Evolutionary conservation across 2,888 invertebrate genomes (phyloP).

Genomic region (Torymus auratus): DNA sequence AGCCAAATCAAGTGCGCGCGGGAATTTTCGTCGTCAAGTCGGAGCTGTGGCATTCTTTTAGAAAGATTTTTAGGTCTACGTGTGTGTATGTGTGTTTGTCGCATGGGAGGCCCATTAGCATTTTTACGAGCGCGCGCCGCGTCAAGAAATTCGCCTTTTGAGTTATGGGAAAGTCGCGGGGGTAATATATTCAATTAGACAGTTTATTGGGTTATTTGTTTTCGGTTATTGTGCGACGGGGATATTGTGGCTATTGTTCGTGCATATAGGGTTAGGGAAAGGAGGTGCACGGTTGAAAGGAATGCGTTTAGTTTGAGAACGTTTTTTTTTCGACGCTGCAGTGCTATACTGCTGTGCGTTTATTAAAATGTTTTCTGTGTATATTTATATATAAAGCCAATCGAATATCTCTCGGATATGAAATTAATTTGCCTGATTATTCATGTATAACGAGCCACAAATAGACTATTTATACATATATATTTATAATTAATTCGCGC

Average conservation of each 20-base stretch:
- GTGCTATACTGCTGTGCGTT: too few species aligned
- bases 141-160: constrained; percentile 19
- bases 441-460: background rate
- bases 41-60: too few species aligned
- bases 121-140: constrained; percentile 2
- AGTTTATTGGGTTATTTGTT: background rate
- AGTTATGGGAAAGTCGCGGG: constrained; percentile 17
- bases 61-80: too few species aligned
- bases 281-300: too few species aligned
- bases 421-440: constrained; percentile 24
- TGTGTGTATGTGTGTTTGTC: too few species aligned
- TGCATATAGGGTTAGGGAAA: too few species aligned
- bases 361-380: too few species aligned
- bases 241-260: too few species aligned
- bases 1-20: constrained; percentile 39
- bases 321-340: too few species aligned
- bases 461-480: constrained; percentile 11
- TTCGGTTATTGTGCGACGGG: background rate
- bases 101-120: constrained; percentile 22
- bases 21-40: background rate
- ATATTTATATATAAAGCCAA: too few species aligned
- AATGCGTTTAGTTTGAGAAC: too few species aligned
- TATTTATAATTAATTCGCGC: constrained; percentile 13
- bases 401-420: too few species aligned
- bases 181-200: background rate